phyloP scores from a whole-genome alignment of 2,113 vertebrate species.

The Perca schrenkii region DNA sequence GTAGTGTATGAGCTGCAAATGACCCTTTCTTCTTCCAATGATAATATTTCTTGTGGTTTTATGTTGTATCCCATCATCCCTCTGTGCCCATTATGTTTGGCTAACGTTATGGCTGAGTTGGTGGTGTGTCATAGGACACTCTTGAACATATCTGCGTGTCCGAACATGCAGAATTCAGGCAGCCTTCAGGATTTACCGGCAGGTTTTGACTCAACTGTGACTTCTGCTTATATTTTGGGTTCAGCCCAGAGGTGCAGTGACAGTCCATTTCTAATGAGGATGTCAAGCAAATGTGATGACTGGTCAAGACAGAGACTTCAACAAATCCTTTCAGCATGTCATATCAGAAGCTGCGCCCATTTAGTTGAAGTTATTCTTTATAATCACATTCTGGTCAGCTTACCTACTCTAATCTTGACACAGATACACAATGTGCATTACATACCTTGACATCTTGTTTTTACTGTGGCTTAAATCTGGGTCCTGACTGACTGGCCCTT shows the following conservation, averaged over 20 bases:
- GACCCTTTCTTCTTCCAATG: neutral
- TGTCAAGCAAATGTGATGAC: conserved; percentile 40
- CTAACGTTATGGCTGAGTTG: conserved; percentile 19
- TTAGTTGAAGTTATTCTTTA: conserved; percentile 45
- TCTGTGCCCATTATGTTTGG: conserved; percentile 5
- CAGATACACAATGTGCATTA: conserved; percentile 32
- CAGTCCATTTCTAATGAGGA: conserved; percentile 4
- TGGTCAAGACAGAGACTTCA: conserved; percentile 31
- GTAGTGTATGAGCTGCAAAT: neutral
- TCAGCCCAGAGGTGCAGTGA: conserved; percentile 23
- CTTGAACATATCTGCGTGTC: conserved; percentile 40
- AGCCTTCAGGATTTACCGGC: conserved; percentile 13
- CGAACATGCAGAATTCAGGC: conserved; percentile 33
- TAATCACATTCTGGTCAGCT: conserved; percentile 31
- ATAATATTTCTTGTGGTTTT: neutral
- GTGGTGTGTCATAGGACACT: conserved; percentile 27
- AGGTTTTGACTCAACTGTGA: conserved; percentile 38
- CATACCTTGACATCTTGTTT: conserved; percentile 65
- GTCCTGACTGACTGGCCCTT: conserved; percentile 12
- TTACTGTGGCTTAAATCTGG: conserved; percentile 50
- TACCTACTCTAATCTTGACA: conserved; percentile 50
- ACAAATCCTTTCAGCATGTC: conserved; percentile 34
- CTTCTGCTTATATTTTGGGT: conserved; percentile 33
- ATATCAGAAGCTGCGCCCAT: conserved; percentile 21
- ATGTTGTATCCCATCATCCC: conserved; percentile 1